phyloP scores from a whole-genome alignment of 2,797 vertebrate species.

The Balearica regulorum region DNA sequence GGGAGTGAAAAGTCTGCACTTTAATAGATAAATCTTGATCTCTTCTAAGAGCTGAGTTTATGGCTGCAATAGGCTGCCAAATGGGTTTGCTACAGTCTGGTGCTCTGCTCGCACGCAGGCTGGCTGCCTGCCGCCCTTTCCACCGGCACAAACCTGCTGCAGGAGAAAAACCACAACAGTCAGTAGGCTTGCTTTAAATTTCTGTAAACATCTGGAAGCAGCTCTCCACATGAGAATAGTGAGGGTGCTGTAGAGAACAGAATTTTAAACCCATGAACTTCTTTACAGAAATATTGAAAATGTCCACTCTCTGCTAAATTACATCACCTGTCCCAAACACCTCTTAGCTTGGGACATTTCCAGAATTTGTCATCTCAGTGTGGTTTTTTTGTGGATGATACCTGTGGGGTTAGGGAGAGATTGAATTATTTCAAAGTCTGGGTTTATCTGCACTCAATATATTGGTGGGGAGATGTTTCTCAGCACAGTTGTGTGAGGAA shows the following conservation, averaged over 20 bases:
- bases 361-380: neutral
- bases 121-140: neutral
- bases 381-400: neutral
- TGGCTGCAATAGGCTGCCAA: neutral
- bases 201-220: neutral
- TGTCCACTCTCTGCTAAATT: neutral
- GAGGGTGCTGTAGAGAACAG: neutral
- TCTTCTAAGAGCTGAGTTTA: conserved; percentile 15
- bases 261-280: neutral
- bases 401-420: neutral
- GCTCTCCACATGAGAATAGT: neutral
- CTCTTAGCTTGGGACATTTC: neutral
- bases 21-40: conserved; percentile 23
- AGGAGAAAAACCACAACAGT: neutral
- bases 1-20: conserved; percentile 26
- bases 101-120: neutral
- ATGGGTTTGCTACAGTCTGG: conserved; percentile 38
- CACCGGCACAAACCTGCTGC: neutral
- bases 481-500: neutral
- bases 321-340: neutral
- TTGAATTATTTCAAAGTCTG: neutral
- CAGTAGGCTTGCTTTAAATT: neutral
- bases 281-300: neutral
- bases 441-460: neutral
- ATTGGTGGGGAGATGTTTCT: neutral